Evolutionary conservation across 1,140 invertebrate species (phyloP), one percentile per base, ranked within the genome.

Genomic region (Drosophila simulans): DNA sequence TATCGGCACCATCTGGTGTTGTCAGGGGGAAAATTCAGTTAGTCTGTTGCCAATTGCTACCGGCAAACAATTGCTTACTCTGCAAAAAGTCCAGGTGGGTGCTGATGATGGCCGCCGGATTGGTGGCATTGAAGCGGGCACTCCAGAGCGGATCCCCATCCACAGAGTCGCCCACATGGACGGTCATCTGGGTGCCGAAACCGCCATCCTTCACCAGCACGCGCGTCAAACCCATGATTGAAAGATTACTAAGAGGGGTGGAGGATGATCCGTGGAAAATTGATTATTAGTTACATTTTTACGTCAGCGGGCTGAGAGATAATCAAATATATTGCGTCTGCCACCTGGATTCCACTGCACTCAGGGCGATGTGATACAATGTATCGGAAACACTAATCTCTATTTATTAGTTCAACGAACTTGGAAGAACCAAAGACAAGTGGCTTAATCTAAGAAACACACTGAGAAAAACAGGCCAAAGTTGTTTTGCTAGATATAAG

Each of bases 101-200:
- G 65, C 95, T 94, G 51, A 95, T 94, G 52, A 98, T 94, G 37
- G 96, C 95, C 15, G 95, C 93, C 4, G 95, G 96, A 91, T 97
- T 93, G 1, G 95, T 95, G 56, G 94, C 93, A 42, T 98, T 93
- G 83, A 97, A 96, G 54, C 95, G 76, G 1, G 97, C 95, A 74
- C 96, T 97, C 97, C 97, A 98, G 4, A 98, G 92, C 3, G 97
- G 96, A 92, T 96, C 95, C 1, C 95, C 95, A 81, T 95, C 95
- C 48, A 96, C 95, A 10, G 94, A 94, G 76, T 95, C 93, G 1
- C 94, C 94, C 5, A 96, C 94, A 90, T 96, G 95, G 34, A 94
- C 95, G 10, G 95, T 95, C 75, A 97, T 92, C 91, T 97, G 96
- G 15, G 95, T 95, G 12, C 95, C 95, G 86, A 97, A 96, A 11